Base-by-base conservation (phyloP, 2,113 vertebrate genomes). In the Brachyhypopomus gauderio region DNA sequence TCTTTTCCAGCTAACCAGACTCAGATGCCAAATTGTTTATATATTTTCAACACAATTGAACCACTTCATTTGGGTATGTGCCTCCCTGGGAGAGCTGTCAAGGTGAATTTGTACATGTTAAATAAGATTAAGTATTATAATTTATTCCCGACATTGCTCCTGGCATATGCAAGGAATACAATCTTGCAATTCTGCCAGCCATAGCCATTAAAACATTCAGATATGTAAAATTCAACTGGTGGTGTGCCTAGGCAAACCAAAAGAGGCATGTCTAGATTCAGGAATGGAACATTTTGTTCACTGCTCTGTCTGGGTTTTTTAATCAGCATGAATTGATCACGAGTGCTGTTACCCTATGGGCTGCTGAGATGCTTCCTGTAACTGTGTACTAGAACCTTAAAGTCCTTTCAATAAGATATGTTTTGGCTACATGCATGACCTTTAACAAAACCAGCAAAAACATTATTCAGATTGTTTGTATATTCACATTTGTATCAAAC, bases 91-190 rank as follows among this genome's bases (percentile, higher is more conserved):
- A 77, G 73, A 88, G 86, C 89, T 92, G 91, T 92, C 92, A 90
- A 76, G 85, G 90, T 90, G 84, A 87, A 91, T 91, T 90, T 92
- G 88, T 91, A 87, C 88, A 85, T 87, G 72, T 86, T 92, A 92
- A 92, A 93, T 87, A 92, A 92, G 91, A 93, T 92, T 89, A 91
- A 93, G 89, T 91, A 89, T 90, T 88, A 85, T 87, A 91, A 91
- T 93, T 91, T 92, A 90, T 71, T 58, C 86, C 87, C 89, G 86
- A 88, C 88, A 91, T 89, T 85, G 87, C 86, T 90, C 84, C 81
- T 90, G 89, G 73, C 87, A 86, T 91, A 89, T 90, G 90, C 88
- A 91, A 89, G 81, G 69, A 79, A 85, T 78, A 82, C 77, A 72
- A 87, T 91, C 90, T 89, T 86, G 85, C 88, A 91, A 90, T 91